Evolutionary conservation across 2,113 vertebrate species (phyloP).

Genomic region (Bothrops jararaca): DNA sequence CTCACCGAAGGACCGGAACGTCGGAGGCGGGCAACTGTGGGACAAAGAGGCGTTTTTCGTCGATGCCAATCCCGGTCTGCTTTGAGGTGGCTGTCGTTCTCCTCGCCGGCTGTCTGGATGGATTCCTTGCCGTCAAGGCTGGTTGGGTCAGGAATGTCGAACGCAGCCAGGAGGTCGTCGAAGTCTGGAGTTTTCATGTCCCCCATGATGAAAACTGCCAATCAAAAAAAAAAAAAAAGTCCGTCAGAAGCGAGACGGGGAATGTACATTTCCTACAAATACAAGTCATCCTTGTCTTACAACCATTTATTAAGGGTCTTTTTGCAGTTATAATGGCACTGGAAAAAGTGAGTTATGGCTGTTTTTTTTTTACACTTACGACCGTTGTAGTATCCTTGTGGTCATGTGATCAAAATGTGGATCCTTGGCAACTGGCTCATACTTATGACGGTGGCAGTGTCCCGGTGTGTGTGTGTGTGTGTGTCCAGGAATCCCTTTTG

Average conservation of each 20-base stretch:
- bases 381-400: not conserved
- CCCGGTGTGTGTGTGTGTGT: not conserved
- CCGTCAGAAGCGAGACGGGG: not conserved
- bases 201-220: slow-evolving; percentile 86
- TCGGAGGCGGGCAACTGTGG: slow-evolving; percentile 75
- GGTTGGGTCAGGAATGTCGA: slow-evolving; percentile 96
- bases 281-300: not conserved
- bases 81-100: slow-evolving; percentile 85
- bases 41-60: slow-evolving; percentile 75
- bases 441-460: not conserved
- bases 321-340: not conserved
- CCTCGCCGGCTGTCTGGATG: slow-evolving; percentile 82
- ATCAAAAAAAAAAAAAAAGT: slow-evolving; percentile 22
- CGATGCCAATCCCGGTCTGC: slow-evolving; percentile 80
- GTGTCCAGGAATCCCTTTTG: too few species aligned
- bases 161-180: slow-evolving; percentile 95
- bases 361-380: not conserved
- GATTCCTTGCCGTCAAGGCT: slow-evolving; percentile 93
- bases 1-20: slow-evolving; percentile 85
- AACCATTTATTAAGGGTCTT: not conserved
- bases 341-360: not conserved
- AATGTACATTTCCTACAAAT: not conserved
- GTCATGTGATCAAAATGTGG: not conserved
- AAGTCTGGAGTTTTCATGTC: slow-evolving; percentile 99
- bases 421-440: not conserved